A percentile compares a stretch with the other conserved stretches of the same genome.
phyloP scores from a whole-genome alignment of 1,140 invertebrate species.

The Drosophila sproati region DNA sequence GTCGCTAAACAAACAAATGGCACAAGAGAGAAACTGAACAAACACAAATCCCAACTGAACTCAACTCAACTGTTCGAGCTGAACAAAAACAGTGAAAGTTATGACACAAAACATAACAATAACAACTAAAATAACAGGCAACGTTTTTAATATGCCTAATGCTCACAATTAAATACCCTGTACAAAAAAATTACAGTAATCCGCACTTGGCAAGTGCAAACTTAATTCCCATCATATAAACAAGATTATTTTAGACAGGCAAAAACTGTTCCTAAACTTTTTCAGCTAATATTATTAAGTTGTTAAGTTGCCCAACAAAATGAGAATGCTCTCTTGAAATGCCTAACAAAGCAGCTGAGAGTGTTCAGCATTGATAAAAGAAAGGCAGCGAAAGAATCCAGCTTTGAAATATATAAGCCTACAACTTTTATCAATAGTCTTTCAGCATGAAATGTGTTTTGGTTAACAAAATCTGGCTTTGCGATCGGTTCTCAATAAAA shows the following conservation, averaged over 20 bases:
- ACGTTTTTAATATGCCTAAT: neutral
- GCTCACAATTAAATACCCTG: neutral
- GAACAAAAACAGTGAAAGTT: slow-evolving; percentile 35
- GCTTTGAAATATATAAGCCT: no score
- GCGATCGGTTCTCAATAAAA: no score
- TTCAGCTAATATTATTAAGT: no score
- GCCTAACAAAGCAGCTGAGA: neutral
- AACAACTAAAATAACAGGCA: slow-evolving; percentile 5
- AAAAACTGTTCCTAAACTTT: no score
- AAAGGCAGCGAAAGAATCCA: neutral
- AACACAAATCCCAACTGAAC: slow-evolving; percentile 9
- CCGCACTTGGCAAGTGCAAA: no score
- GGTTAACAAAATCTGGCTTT: no score
- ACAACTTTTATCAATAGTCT: no score
- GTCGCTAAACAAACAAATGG: slow-evolving; percentile 47
- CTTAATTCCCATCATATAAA: no score
- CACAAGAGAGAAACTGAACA: slow-evolving; percentile 9
- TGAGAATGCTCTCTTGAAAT: neutral
- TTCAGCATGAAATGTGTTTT: no score
- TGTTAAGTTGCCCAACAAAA: neutral
- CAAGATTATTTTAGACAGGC: no score
- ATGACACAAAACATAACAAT: slow-evolving; percentile 24
- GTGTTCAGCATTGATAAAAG: neutral
- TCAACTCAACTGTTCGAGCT: slow-evolving; percentile 9
- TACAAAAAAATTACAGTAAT: no score